Evolutionary conservation across 2,113 vertebrate genomes (phyloP), one percentile per base, ranked within the genome.

Genomic region (Siniperca chuatsi): DNA sequence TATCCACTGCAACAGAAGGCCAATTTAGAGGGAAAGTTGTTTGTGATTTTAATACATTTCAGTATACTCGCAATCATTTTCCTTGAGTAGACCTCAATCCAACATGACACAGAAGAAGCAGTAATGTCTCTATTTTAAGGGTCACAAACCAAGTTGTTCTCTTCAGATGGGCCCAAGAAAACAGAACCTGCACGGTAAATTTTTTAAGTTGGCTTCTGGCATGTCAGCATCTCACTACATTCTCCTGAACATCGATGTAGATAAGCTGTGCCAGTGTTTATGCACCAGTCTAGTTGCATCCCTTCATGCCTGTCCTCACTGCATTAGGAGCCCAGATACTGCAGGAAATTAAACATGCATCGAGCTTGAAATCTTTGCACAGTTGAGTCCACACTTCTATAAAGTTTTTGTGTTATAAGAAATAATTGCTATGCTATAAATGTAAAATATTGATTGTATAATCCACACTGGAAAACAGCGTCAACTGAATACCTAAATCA

Each of bases 61-160:
- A 23, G 8, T 6, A 62, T 2, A 35, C 6, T 60, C 29, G 52
- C 5, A 11, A 20, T 20, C 0, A 8, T 35, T 57, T 40, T 37
- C 37, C 20, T 62, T 0, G 0, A 44, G 20, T 35, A 46, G 2
- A 66, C 10, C 21, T 29, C 21, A 23, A 68, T 68, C 25, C 9
- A 40, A 25, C 1, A 2, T 0, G 6, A 29, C 25, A 37, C 13
- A 20, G 2, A 40, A 29, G 37, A 58, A 1, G 8, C 29, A 37
- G 21, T 2, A 2, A 23, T 1, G 0, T 21, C 2, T 61, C 20
- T 25, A 18, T 16, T 35, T 9, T 33, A 29, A 65, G 1, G 0
- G 40, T 13, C 7, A 40, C 16, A 58, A 58, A 58, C 6, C 10
- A 58, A 25, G 46, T 25, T 50, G 4, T 16, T 40, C 48, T 46